Conservation (phyloP, 2,113 vertebrate genomes). For the Cyprinodon brontotheroides region DNA sequence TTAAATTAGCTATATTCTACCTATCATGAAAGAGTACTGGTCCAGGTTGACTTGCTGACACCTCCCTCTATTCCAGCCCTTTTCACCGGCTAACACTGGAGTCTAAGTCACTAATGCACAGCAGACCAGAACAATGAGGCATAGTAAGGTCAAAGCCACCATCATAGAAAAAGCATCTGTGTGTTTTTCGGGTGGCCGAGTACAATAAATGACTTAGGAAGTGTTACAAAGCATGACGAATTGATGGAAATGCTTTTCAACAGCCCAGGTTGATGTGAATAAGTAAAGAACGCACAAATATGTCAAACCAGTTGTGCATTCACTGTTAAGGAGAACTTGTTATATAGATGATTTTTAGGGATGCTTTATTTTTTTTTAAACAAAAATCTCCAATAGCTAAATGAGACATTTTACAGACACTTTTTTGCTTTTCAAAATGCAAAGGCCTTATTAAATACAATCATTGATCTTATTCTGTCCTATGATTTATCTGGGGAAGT, state of each 20-base stretch:
- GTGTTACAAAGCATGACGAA: constrained; percentile 32
- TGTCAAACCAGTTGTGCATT: constrained; percentile 58
- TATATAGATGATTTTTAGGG: constrained; percentile 30
- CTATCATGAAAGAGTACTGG: constrained; percentile 57
- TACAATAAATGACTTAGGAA: constrained; percentile 47
- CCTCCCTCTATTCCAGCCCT: constrained; percentile 53
- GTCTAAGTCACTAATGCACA: constrained; percentile 58
- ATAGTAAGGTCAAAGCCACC: constrained; percentile 39
- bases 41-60: constrained; percentile 56
- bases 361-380: background rate
- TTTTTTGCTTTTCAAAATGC: no score
- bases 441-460: no score
- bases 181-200: constrained; percentile 59
- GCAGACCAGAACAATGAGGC: constrained; percentile 41
- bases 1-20: constrained; percentile 69
- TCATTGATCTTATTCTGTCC: no score
- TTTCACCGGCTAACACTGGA: constrained; percentile 56
- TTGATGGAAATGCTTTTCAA: constrained; percentile 61
- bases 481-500: background rate
- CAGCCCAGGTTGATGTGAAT: constrained; percentile 36
- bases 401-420: no score
- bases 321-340: constrained; percentile 58
- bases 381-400: no score
- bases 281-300: constrained; percentile 53
- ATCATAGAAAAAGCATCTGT: constrained; percentile 34